A percentile compares a stretch with the other conserved stretches of the same genome.
Conservation (phyloP, 2,797 vertebrate genomes). For the Taenioides sp. region DNA sequence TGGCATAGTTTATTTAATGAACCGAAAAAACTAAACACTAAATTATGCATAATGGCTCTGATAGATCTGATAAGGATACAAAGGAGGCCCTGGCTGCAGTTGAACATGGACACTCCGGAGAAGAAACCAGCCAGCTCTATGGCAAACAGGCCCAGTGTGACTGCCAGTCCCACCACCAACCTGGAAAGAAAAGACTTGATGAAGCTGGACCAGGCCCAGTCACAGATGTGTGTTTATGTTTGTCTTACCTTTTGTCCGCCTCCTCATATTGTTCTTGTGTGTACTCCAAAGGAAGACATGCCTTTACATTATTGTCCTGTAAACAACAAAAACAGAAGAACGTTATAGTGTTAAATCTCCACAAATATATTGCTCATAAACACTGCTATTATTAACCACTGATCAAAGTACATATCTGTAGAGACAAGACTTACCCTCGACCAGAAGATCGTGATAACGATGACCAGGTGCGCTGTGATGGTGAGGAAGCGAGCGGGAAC, state of each 20-base stretch:
- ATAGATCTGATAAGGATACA: conserved; percentile 83
- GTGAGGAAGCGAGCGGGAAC: conserved; percentile 88
- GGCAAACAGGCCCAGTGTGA: conserved; percentile 84
- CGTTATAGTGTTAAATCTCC: no score
- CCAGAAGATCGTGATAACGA: conserved; percentile 91
- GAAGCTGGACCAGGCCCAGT: no score
- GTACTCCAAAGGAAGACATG: conserved; percentile 83
- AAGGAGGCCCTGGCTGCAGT: conserved; percentile 83
- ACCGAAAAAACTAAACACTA: neutral
- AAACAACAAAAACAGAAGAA: conserved; percentile 11
- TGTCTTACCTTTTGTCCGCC: conserved; percentile 80
- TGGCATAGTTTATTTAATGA: neutral
- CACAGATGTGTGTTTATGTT: no score
- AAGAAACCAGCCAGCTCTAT: conserved; percentile 87
- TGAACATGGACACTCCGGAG: conserved; percentile 92
- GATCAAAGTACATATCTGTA: no score
- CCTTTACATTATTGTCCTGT: conserved; percentile 86
- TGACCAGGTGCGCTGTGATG: conserved; percentile 84
- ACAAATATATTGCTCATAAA: no score
- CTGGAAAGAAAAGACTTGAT: conserved; percentile 58
- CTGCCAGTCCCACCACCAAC: conserved; percentile 81
- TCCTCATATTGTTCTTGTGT: conserved; percentile 78
- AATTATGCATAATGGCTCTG: neutral
- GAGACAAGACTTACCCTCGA: conserved; percentile 79
- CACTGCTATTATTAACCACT: neutral